These are phyloP conservation scores for Sepiola atlantica DNA, from an alignment of 2,888 invertebrate species.

Conservation along the genomic window DNA sequence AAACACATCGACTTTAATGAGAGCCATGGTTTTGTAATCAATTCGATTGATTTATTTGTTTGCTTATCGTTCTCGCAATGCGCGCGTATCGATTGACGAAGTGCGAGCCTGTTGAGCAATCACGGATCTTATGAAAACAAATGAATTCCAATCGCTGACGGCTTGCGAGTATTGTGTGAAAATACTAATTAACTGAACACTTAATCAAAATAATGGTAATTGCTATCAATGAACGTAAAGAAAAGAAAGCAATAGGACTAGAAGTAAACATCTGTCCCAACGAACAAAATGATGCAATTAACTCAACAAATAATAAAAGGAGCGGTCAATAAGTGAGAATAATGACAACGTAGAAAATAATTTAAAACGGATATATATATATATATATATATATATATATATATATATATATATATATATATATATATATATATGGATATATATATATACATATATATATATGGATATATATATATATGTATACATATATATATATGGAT, in stretches of 20 bases:
- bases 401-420: no score
- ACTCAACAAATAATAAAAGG: neutral
- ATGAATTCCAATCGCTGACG: neutral
- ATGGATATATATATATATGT: no score
- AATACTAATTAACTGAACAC: conserved; percentile 19
- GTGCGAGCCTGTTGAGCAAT: neutral
- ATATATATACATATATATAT: no score
- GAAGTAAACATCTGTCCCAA: no score
- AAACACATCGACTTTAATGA: neutral
- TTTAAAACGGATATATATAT: no score
- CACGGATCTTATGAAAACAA: neutral
- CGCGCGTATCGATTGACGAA: neutral
- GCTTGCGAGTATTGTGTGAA: neutral
- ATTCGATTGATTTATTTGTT: neutral
- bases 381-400: no score
- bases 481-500: no score
- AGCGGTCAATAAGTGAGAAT: neutral
- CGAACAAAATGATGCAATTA: neutral
- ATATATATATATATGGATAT: no score
- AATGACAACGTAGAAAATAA: no score
- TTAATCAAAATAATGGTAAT: neutral
- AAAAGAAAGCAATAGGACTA: neutral
- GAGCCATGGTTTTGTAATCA: neutral
- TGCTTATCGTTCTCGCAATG: neutral
- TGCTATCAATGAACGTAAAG: neutral